Conservation (phyloP, 2,888 invertebrate species). For the Latrodectus hesperus region DNA sequence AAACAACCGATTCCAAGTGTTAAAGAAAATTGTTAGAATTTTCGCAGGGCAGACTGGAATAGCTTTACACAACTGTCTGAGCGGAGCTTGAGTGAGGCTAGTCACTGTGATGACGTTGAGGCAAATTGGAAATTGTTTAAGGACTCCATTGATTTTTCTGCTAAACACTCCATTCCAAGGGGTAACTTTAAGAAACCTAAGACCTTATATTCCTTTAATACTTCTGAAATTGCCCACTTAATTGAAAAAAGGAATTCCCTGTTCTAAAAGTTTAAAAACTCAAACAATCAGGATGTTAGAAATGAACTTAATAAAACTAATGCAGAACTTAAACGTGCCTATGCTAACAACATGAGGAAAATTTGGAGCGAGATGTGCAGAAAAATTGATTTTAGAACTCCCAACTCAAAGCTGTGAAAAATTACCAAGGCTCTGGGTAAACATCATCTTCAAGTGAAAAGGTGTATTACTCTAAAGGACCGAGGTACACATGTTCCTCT, state of each 20-base stretch:
- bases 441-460: slow-evolving; percentile 10
- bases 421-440: no score
- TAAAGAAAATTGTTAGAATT: slow-evolving; percentile 3
- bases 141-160: not conserved
- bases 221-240: not conserved
- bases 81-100: not conserved
- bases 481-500: not conserved
- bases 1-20: slow-evolving; percentile 3
- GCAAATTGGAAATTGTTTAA: not conserved
- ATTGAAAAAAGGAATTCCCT: not conserved
- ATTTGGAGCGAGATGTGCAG: not conserved
- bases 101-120: not conserved
- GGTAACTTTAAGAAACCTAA: slow-evolving; percentile 2
- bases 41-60: not conserved
- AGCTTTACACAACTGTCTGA: not conserved
- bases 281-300: not conserved
- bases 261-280: slow-evolving; percentile 7
- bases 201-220: slow-evolving; percentile 3
- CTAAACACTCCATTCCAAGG: slow-evolving; percentile 16
- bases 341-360: slow-evolving; percentile 8
- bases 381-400: no score
- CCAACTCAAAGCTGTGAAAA: no score
- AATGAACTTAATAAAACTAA: slow-evolving; percentile 8
- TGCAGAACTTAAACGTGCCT: slow-evolving; percentile 5
- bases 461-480: not conserved